Evolutionary conservation across 2,113 vertebrate species (phyloP).

Genomic region (Pluvialis apricaria): DNA sequence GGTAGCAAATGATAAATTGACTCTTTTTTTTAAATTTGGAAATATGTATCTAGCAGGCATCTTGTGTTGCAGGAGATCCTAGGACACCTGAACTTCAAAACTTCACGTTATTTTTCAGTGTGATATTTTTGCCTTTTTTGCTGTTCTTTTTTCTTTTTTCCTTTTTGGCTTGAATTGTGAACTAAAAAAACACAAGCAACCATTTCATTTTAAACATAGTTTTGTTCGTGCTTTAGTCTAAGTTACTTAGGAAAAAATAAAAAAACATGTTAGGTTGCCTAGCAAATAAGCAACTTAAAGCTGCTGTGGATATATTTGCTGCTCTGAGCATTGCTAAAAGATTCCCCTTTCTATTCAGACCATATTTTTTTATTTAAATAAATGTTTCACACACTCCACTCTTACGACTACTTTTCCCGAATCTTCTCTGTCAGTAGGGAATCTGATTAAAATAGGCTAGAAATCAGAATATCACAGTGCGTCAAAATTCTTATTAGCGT

Average conservation of each 20-base stretch:
- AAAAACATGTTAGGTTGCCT: background rate
- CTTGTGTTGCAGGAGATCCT: conserved; percentile 29
- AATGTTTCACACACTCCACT: background rate
- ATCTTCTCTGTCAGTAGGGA: background rate
- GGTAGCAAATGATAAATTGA: background rate
- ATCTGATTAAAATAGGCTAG: background rate
- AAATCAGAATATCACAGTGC: background rate
- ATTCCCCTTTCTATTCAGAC: background rate
- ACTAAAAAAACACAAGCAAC: background rate
- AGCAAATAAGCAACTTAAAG: background rate
- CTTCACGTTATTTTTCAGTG: background rate
- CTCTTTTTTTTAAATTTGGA: conserved; percentile 4
- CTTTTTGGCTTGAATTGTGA: background rate
- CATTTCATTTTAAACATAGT: background rate
- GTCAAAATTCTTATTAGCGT: background rate
- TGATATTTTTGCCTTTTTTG: background rate
- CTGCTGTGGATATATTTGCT: background rate
- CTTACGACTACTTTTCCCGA: background rate
- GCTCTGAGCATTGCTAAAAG: background rate
- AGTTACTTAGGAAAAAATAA: background rate
- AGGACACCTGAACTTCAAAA: conserved; percentile 1
- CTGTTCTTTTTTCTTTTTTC: background rate
- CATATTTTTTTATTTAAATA: background rate
- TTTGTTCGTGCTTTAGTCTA: background rate
- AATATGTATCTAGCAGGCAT: background rate